Conservation (phyloP, 2,888 invertebrate genomes). For the Drosophila ustulata region DNA sequence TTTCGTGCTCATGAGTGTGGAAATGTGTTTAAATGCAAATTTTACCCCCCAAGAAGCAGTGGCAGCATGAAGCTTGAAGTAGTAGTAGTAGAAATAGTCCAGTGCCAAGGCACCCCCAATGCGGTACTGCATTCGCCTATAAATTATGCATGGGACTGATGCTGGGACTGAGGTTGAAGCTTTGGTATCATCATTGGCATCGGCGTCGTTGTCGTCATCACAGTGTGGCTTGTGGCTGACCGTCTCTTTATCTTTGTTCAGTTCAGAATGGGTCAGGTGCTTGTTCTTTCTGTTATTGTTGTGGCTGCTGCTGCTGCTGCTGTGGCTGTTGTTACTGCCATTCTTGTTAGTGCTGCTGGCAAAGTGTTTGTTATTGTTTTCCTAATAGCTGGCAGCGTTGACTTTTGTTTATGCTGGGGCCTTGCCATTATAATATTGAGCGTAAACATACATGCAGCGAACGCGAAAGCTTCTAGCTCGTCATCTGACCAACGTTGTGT, state of each 20-base stretch:
- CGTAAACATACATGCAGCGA: conserved; percentile 26
- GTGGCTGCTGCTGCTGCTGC: neutral
- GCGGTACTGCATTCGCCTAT: conserved; percentile 47
- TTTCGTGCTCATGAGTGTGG: conserved; percentile 71
- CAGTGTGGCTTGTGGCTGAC: conserved; percentile 55
- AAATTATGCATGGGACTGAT: conserved; percentile 70
- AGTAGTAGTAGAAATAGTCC: neutral
- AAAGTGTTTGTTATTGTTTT: conserved; percentile 71
- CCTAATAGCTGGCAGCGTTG: conserved; percentile 70
- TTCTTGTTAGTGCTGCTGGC: conserved; percentile 42
- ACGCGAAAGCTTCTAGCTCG: neutral
- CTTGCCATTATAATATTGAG: conserved; percentile 51
- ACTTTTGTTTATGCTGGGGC: conserved; percentile 55
- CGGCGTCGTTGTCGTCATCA: conserved; percentile 36
- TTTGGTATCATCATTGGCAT: conserved; percentile 35
- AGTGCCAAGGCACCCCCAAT: conserved; percentile 11
- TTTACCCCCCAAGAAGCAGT: conserved; percentile 21
- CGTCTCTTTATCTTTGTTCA: conserved; percentile 45
- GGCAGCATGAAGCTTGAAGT: conserved; percentile 7
- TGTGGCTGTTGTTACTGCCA: conserved; percentile 9
- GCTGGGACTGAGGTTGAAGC: conserved; percentile 24
- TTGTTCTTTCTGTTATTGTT: neutral
- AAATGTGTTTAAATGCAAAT: conserved; percentile 78
- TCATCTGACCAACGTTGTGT: neutral
- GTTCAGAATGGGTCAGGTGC: conserved; percentile 15